Evolutionary conservation across 2,797 vertebrate genomes (phyloP), one percentile per base, ranked within the genome.

Genomic region (Mormyrops attenuatus): DNA sequence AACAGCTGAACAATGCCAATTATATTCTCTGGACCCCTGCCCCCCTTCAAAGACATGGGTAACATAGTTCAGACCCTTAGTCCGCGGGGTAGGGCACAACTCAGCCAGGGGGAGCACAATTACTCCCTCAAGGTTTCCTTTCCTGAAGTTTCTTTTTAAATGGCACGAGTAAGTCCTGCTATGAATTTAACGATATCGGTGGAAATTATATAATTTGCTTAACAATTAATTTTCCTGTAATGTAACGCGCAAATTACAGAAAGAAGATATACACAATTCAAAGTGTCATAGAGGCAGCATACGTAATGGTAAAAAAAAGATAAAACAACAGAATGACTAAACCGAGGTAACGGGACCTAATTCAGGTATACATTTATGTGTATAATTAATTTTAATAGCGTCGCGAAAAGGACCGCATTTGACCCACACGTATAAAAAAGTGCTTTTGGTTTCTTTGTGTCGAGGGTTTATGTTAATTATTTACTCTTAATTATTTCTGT

Each of bases 401-500:
- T 90, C 88, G 90, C 90, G 52, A 89, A 44, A 41, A 20, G 13
- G 15, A 44, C 20, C 73, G 34, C 73, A 80, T 80, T 80, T 44
- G 34, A 82, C 60, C 91, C 91, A 91, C 93, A 94, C 94, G 93
- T 94, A 15, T 41, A 38, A 95, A 96, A 96, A 93, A 93, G 92
- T 92, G 93, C 94, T 95, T 94, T 91, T 90, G 80, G 89, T 22
- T 89, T 90, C 85, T 89, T 87, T 60, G 87, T 94, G 93, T 95
- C 82, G 93, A 93, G 94, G 94, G 93, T 91, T 89, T 90, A 92
- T 94, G 93, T 95, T 96, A 96, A 96, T 97, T 96, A 97, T 96
- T 96, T 94, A 96, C 95, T 95, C 93, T 96, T 96, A 95, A 96
- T 97, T 96, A 96, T 95, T 95, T 89, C 88, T 91, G 88, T 91